Percentiles rank a stretch among this genome's conserved stretches.
phyloP scores from a whole-genome alignment of 1,140 invertebrate genomes.

The Drosophila dunni region DNA sequence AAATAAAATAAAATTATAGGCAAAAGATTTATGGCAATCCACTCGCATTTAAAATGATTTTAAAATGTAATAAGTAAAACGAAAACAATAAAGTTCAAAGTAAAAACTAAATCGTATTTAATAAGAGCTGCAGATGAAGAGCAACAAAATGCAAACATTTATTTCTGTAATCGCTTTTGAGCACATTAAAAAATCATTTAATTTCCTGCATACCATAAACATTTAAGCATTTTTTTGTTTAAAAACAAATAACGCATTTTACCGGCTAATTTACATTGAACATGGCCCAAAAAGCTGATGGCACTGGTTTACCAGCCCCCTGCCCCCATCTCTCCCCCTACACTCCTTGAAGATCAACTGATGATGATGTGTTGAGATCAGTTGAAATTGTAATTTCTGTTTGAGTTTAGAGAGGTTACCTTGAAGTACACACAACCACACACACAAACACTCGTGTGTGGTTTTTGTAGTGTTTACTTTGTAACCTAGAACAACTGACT shows the following conservation, averaged over 20 bases:
- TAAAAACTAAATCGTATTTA: slow-evolving; percentile 50
- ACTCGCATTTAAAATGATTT: not conserved
- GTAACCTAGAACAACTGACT: slow-evolving; percentile 76
- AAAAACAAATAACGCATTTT: slow-evolving; percentile 51
- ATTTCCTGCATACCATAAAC: slow-evolving; percentile 66
- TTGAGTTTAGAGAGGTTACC: slow-evolving; percentile 63
- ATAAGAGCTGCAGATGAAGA: slow-evolving; percentile 58
- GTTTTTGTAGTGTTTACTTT: slow-evolving; percentile 63
- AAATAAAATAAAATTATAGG: not conserved
- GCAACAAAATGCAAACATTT: slow-evolving; percentile 56
- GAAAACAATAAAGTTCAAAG: slow-evolving; percentile 32
- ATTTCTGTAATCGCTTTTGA: slow-evolving; percentile 64
- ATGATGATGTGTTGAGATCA: slow-evolving; percentile 42
- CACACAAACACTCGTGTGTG: not conserved
- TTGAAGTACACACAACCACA: slow-evolving; percentile 52
- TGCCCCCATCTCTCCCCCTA: not conserved
- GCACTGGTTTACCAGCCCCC: slow-evolving; percentile 4
- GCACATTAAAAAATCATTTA: slow-evolving; percentile 81
- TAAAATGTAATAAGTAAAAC: slow-evolving; percentile 30
- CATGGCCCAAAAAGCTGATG: slow-evolving; percentile 52
- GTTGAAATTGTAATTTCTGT: slow-evolving; percentile 63
- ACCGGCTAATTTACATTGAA: slow-evolving; percentile 78
- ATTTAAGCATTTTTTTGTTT: slow-evolving; percentile 11
- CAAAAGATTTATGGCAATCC: not conserved
- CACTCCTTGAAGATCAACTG: not conserved